These are phyloP conservation scores for Monodelphis domestica DNA, from an alignment of 2,797 vertebrate genomes.

Conservation along the genomic window DNA sequence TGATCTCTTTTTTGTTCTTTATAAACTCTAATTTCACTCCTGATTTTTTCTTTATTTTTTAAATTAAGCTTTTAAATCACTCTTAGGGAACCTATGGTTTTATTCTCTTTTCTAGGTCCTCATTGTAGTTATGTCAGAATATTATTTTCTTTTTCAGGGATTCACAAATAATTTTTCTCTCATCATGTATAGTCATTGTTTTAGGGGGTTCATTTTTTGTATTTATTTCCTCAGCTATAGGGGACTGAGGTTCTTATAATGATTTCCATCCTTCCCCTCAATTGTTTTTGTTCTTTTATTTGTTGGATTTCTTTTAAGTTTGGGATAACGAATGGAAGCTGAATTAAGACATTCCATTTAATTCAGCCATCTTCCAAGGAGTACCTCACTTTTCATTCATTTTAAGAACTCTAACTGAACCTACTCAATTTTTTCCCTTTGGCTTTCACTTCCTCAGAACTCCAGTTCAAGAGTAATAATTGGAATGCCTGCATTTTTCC, in stretches of 20 bases:
- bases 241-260: background rate
- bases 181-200: background rate
- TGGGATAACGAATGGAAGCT: background rate
- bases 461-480: background rate
- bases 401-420: background rate
- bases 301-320: background rate
- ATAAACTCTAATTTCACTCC: background rate
- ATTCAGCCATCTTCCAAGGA: background rate
- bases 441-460: background rate
- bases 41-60: background rate
- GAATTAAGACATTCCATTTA: background rate
- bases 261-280: background rate
- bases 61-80: background rate
- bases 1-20: background rate
- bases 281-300: background rate
- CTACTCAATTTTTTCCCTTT: background rate
- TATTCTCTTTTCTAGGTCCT: background rate
- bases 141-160: background rate
- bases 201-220: background rate
- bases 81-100: background rate
- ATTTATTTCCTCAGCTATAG: background rate
- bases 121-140: background rate
- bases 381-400: background rate
- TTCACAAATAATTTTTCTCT: background rate
- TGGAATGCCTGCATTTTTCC: background rate